Base-by-base conservation (phyloP, 2,888 invertebrate species). In the Panzeria rudis region DNA sequence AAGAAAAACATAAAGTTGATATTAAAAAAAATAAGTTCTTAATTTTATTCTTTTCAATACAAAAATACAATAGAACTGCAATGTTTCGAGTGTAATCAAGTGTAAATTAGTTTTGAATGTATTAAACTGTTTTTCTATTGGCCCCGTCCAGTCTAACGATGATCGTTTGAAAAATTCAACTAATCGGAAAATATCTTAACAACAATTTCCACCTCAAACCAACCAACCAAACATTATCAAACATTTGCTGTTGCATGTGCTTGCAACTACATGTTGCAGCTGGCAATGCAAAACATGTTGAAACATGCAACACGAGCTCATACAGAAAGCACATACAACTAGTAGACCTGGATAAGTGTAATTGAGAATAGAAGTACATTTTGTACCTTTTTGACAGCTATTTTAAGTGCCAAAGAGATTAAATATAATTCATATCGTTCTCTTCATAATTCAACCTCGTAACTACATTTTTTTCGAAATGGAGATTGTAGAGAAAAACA, bases 91-190 rank as follows among this genome's bases (percentile, higher is more conserved):
- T 52, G 72, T 62, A 78, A 52, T 69, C 17, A 71, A 54, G 62
- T 47, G 61, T 54, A 56, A 54, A 64, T 64, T 23, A 25, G 54
- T 62, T 79, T 79, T 71, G 61, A 71, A 71, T 62, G 82, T 82
- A 69, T 76, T 72, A 64, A 83, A 72, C 64, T 83, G 71, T 59
- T 73, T 82, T 85, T 73, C 85, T 85, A 85, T 85, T 85, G 85
- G 85, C 82, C 78, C 85, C 85, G 85, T 71, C 69, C 17, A 85
- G 82, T 82, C 85, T 85, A 82, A 85, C 78, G 75, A 82, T 64
- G 82, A 82, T 82, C 85, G 85, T 85, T 85, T 75, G 75, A 85
- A 82, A 82, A 66, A 56, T 82, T 62, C 78, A 85, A 85, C 85
- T 85, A 85, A 85, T 85, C 85, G 82, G 82, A 82, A 71, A 80